Conservation (phyloP, 2,113 vertebrate genomes). For the Catharus fuscescens region DNA sequence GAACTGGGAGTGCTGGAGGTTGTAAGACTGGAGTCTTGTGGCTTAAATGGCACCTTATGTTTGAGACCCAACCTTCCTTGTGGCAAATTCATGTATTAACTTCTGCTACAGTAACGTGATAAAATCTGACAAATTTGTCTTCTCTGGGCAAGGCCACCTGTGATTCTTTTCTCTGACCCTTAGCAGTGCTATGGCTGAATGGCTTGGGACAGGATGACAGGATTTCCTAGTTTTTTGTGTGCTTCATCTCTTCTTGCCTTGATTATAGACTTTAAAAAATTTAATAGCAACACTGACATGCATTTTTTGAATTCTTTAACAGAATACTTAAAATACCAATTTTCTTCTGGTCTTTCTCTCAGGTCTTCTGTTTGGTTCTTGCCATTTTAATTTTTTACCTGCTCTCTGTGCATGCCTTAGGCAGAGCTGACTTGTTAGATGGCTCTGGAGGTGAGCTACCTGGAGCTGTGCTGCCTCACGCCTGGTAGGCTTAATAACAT, state of each 20-base stretch:
- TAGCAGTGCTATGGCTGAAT: background rate
- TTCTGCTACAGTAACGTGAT: background rate
- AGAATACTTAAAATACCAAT: background rate
- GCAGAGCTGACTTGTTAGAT: background rate
- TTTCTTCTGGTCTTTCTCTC: background rate
- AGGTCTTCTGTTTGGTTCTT: background rate
- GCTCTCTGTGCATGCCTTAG: background rate
- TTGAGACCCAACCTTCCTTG: background rate
- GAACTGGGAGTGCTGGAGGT: background rate
- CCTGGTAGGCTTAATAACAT: background rate
- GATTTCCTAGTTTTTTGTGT: background rate
- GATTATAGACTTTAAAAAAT: background rate
- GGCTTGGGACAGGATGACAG: background rate
- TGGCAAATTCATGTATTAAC: fast-evolving
- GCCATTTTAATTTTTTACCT: background rate
- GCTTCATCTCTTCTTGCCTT: background rate
- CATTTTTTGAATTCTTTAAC: background rate
- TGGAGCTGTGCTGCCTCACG: background rate
- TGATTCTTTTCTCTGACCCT: background rate
- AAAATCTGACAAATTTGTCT: background rate
- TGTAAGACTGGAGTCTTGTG: fast-evolving
- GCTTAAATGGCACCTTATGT: background rate
- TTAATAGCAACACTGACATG: background rate
- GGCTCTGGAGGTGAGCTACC: background rate
- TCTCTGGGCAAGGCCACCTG: background rate